Evolutionary conservation across 2,888 invertebrate species (phyloP).

Genomic region (Strigamia crassipes): DNA sequence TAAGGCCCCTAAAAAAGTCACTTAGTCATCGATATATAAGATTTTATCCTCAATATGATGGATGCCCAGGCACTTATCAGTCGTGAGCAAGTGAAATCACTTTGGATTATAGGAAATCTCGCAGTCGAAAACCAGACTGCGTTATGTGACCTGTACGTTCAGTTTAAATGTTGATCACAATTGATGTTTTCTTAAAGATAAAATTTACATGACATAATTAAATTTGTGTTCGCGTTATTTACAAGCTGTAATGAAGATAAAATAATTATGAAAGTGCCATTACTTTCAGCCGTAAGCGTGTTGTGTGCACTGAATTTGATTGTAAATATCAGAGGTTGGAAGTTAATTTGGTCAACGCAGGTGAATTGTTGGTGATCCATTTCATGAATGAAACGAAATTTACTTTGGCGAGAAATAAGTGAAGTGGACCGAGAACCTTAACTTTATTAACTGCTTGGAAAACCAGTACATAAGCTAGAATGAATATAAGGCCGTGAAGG

Average conservation of each 20-base stretch:
- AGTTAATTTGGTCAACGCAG: conserved; percentile 38
- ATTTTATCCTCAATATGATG: conserved; percentile 39
- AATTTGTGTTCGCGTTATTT: neutral
- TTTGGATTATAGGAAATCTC: neutral
- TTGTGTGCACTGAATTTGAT: neutral
- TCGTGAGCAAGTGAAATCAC: neutral
- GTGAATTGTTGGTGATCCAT: conserved; percentile 42
- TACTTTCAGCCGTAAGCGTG: neutral
- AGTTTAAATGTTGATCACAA: neutral
- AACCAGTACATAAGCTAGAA: neutral
- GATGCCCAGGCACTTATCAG: conserved; percentile 19
- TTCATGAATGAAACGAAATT: conserved; percentile 28
- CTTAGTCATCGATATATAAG: conserved; percentile 42
- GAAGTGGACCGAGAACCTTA: conserved; percentile 8
- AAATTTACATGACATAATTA: neutral
- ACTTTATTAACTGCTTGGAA: conserved; percentile 19
- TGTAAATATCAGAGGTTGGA: conserved; percentile 1
- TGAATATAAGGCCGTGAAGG: neutral
- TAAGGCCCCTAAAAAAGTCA: conserved; percentile 9
- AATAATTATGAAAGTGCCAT: neutral
- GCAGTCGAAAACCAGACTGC: neutral
- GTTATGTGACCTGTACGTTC: neutral
- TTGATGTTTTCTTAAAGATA: neutral
- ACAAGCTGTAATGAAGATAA: neutral
- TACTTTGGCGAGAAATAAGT: conserved; percentile 35